phyloP scores from a whole-genome alignment of 1,140 invertebrate species.

The Sycophila sp. region DNA sequence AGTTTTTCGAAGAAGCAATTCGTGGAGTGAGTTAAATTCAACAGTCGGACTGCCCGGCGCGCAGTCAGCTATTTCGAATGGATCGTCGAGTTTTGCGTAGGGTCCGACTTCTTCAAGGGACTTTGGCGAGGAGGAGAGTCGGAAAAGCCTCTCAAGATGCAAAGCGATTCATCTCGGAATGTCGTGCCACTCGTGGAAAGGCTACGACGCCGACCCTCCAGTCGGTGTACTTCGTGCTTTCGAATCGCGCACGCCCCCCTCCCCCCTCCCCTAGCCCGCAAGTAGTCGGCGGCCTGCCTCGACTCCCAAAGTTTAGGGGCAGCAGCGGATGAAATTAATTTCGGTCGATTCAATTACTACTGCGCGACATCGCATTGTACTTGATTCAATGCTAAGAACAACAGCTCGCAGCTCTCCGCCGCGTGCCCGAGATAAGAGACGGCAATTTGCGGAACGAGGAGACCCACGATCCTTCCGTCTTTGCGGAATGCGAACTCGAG shows the following conservation, averaged over 20 bases:
- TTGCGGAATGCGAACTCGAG: too few relatives aligned
- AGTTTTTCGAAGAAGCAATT: too few relatives aligned
- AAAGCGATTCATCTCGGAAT: slow-evolving; percentile 34
- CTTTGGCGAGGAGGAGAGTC: too few relatives aligned
- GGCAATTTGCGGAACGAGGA: slow-evolving; percentile 2
- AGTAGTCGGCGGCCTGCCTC: slow-evolving; percentile 27
- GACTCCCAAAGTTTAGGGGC: slow-evolving; percentile 51
- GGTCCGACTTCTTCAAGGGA: not conserved
- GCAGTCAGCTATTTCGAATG: too few relatives aligned
- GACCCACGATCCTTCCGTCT: too few relatives aligned
- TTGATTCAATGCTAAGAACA: slow-evolving; percentile 30
- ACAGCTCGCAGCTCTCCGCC: not conserved
- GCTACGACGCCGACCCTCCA: not conserved
- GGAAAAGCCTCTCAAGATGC: slow-evolving; percentile 33
- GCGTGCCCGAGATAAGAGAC: not conserved
- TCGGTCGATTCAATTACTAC: slow-evolving; percentile 62
- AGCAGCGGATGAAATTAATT: slow-evolving; percentile 61
- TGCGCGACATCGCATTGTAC: slow-evolving; percentile 51
- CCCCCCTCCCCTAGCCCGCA: slow-evolving; percentile 38
- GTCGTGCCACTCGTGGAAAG: not conserved
- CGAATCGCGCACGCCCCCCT: slow-evolving; percentile 24
- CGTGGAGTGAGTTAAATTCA: too few relatives aligned
- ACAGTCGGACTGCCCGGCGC: too few relatives aligned
- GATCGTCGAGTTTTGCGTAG: slow-evolving; percentile 1
- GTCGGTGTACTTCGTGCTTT: slow-evolving; percentile 24